These are phyloP conservation scores for Patiria pectinifera DNA, from an alignment of 53 echinoderm and acorn worm genomes.

Conservation along the genomic window DNA sequence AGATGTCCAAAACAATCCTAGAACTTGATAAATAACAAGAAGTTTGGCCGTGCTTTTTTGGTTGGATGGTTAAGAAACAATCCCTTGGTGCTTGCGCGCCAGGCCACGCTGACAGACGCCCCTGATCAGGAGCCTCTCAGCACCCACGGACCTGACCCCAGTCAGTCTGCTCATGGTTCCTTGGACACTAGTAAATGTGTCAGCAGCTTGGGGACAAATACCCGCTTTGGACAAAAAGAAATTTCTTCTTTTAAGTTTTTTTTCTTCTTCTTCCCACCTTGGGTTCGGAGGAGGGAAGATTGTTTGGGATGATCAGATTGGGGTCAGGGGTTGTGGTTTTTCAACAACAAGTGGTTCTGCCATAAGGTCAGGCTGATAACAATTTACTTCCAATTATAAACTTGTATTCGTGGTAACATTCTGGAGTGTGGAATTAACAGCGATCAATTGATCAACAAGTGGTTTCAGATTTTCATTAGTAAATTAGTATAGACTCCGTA, in stretches of 20 bases:
- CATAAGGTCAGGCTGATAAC: background rate
- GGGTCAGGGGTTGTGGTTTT: background rate
- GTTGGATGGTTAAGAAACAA: constrained; percentile 53
- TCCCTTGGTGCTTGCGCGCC: constrained; percentile 10
- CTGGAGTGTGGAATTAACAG: background rate
- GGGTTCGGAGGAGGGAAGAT: background rate
- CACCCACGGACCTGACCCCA: constrained; percentile 55
- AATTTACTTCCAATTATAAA: background rate
- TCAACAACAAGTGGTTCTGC: background rate
- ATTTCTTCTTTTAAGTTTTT: background rate
- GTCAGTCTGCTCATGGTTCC: constrained; percentile 33
- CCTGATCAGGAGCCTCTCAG: constrained; percentile 16
- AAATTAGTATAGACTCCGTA: too few species aligned
- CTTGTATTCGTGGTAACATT: background rate
- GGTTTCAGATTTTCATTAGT: too few species aligned
- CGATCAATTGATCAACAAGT: too few species aligned
- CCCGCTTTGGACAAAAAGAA: constrained; percentile 30
- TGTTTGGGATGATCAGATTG: background rate
- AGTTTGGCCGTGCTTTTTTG: background rate
- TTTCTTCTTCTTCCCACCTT: too few species aligned
- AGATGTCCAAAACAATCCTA: constrained; percentile 8
- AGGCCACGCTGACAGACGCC: constrained; percentile 27
- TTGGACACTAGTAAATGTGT: constrained; percentile 61
- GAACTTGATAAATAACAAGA: background rate
- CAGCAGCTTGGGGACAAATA: constrained; percentile 41